A percentile compares a stretch with the other conserved stretches of the same genome.
These are phyloP conservation scores for Amazona vittata DNA, from an alignment of 2,113 vertebrate genomes.

Conservation along the genomic window DNA sequence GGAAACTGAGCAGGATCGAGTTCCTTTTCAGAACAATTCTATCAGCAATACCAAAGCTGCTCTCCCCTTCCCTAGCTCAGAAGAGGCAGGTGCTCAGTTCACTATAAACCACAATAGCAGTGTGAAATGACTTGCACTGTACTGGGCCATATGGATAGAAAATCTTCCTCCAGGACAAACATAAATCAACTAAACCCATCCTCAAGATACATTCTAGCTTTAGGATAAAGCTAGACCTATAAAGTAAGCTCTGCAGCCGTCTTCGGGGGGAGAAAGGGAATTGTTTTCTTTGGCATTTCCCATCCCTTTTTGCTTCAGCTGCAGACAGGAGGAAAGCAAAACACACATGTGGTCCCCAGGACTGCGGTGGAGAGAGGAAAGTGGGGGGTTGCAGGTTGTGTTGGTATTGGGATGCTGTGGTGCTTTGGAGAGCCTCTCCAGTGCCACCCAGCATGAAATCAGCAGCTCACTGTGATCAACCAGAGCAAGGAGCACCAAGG, in stretches of 20 bases:
- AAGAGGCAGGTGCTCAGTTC: constrained; percentile 45
- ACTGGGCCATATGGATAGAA: constrained; percentile 20
- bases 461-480: background rate
- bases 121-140: background rate
- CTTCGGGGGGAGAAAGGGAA: background rate
- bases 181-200: background rate
- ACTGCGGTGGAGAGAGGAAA: background rate
- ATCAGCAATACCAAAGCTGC: constrained; percentile 43
- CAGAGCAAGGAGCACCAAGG: background rate
- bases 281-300: constrained; percentile 43
- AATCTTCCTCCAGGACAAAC: constrained; percentile 40
- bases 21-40: constrained; percentile 37
- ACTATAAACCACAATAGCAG: constrained; percentile 10
- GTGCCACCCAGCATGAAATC: background rate
- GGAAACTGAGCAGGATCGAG: constrained; percentile 3
- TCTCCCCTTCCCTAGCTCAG: constrained; percentile 29
- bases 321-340: constrained; percentile 48
- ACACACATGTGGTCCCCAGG: background rate
- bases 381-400: background rate
- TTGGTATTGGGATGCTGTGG: rapidly evolving
- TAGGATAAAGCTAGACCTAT: background rate
- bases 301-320: constrained; percentile 22
- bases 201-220: background rate
- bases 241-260: background rate
- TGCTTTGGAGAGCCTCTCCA: background rate